Conservation (phyloP, 2,113 vertebrate genomes). For the Daubentonia madagascariensis region DNA sequence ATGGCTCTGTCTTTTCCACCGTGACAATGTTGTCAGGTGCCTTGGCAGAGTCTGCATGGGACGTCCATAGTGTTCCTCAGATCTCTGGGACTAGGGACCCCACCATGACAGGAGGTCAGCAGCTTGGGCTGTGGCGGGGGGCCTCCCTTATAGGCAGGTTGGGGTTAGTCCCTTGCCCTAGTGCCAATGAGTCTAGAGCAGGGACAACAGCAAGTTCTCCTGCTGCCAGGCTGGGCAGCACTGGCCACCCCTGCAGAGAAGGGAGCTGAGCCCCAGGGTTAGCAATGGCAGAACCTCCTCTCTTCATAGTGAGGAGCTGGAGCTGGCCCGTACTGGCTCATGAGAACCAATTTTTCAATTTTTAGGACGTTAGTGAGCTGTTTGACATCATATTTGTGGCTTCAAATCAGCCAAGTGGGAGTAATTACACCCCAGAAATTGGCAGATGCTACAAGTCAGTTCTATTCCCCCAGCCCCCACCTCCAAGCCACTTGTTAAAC, state of each 20-base stretch:
- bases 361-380: background rate
- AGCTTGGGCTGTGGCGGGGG: background rate
- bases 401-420: background rate
- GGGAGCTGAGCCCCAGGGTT: background rate
- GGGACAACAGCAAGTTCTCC: background rate
- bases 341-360: background rate
- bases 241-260: background rate
- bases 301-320: accelerated
- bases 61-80: background rate
- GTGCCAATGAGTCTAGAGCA: too few species aligned
- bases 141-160: background rate
- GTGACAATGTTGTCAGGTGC: accelerated
- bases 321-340: background rate
- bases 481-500: background rate
- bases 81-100: background rate
- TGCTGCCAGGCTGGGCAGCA: background rate
- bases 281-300: background rate
- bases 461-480: background rate
- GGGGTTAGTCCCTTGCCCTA: background rate
- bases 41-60: background rate
- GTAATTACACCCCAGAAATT: background rate
- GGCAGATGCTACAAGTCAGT: background rate
- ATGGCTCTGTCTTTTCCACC: background rate
- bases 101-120: background rate
- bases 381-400: background rate